phyloP scores from a whole-genome alignment of 2,888 invertebrate genomes.

The Heliconius erato region DNA sequence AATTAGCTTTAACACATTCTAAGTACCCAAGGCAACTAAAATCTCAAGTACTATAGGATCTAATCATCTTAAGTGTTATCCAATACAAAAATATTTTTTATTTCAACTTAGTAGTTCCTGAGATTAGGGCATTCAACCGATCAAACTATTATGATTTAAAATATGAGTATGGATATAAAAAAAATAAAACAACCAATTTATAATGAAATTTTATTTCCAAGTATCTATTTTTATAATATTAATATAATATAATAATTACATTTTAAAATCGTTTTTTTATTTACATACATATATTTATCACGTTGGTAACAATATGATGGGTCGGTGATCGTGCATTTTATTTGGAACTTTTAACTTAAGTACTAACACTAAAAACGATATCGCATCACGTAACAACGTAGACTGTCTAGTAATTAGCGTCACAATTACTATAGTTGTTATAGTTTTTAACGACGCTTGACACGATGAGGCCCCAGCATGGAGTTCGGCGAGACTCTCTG shows the following conservation, averaged over 20 bases:
- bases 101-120: background rate
- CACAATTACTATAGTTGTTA: constrained; percentile 63
- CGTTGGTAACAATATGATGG: constrained; percentile 67
- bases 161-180: background rate
- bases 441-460: constrained; percentile 64
- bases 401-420: constrained; percentile 56
- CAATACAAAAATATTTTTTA: too few species aligned
- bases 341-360: constrained; percentile 55
- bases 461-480: constrained; percentile 71
- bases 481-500: constrained; percentile 83
- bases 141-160: background rate
- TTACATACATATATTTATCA: constrained; percentile 46
- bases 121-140: background rate
- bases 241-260: constrained; percentile 65
- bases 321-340: constrained; percentile 60
- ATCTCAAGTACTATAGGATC: too few species aligned
- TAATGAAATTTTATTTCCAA: constrained; percentile 60
- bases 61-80: too few species aligned
- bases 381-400: constrained; percentile 61
- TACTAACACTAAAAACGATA: constrained; percentile 61
- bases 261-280: constrained; percentile 43
- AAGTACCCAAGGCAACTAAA: too few species aligned
- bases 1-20: too few species aligned
- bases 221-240: constrained; percentile 68
- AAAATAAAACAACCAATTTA: constrained; percentile 33